Conservation (phyloP, 2,113 vertebrate genomes). For the Choloepus hoffmanni region DNA sequence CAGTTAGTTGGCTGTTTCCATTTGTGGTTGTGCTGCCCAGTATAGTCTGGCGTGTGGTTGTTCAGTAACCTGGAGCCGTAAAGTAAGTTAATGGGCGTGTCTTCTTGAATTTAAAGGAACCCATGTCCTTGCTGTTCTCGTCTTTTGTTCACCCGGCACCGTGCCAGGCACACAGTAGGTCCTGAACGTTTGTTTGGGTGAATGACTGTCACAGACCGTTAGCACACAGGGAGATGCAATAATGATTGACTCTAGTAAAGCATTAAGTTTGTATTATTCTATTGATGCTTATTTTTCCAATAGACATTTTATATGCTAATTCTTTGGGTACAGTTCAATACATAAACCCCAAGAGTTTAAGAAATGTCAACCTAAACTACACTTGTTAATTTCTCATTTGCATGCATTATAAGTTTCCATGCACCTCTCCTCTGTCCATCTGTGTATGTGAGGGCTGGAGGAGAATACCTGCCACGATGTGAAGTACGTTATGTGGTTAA, state of each 20-base stretch:
- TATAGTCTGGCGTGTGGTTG: background rate
- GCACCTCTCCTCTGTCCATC: background rate
- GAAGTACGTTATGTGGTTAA: background rate
- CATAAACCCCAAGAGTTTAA: conserved; percentile 44
- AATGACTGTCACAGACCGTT: background rate
- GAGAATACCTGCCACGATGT: conserved; percentile 3
- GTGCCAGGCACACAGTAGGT: background rate
- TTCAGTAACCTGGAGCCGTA: conserved; percentile 26
- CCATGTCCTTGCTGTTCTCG: background rate
- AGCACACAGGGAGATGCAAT: background rate
- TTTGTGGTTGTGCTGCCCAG: background rate
- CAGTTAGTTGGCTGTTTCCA: background rate
- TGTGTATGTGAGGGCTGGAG: background rate
- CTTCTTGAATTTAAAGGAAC: background rate
- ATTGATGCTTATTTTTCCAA: conserved; percentile 50
- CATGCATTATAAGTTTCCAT: background rate
- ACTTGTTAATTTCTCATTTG: conserved; percentile 57
- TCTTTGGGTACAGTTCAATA: conserved; percentile 53
- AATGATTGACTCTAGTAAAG: conserved; percentile 28
- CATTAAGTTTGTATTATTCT: background rate
- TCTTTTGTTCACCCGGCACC: conserved; percentile 15
- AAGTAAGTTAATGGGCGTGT: background rate
- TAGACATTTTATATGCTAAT: conserved; percentile 38
- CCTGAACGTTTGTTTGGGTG: background rate
- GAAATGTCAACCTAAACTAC: conserved; percentile 16